Base-by-base conservation (phyloP, 2,797 vertebrate species). In the Orestias chungarensis region DNA sequence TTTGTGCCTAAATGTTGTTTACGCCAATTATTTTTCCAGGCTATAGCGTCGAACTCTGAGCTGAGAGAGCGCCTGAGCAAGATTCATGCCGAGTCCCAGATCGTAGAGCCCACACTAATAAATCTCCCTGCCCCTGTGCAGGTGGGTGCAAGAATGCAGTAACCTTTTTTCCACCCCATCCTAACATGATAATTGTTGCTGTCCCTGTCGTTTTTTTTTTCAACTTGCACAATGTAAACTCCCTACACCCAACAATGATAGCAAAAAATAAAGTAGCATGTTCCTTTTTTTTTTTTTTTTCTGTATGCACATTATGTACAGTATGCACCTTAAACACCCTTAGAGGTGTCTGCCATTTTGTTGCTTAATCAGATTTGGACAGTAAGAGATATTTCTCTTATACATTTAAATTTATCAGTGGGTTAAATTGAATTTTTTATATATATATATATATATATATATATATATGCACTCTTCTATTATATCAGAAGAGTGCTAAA, bases 11-110 rank as follows among this genome's bases (percentile, higher is more conserved):
- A 86, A 78, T 20, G 35, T 47, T 88, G 80, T 82, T 70, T 78
- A 77, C 52, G 15, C 69, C 82, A 74, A 73, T 86, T 93, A 73
- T 87, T 84, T 89, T 96, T 95, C 86, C 95, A 98, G 97, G 96
- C 97, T 92, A 93, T 98, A 96, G 94, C 96, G 89, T 97, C 98
- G 93, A 98, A 97, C 89, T 94, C 95, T 95, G 97, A 98, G 81
- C 94, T 98, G 95, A 96, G 95, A 95, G 96, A 97, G 89, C 97
- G 96, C 71, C 96, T 99, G 93, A 91, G 93, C 96, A 97, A 96
- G 96, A 99, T 99, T 95, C 97, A 98, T 88, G 93, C 95, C 17
- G 97, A 98, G 91, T 98, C 97, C 88, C 92, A 95, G 93, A 92
- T 98, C 91, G 90, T 95, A 95, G 96, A 97, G 84, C 92, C 95